Conservation (phyloP, 2,113 vertebrate species). For the Platichthys flesus region DNA sequence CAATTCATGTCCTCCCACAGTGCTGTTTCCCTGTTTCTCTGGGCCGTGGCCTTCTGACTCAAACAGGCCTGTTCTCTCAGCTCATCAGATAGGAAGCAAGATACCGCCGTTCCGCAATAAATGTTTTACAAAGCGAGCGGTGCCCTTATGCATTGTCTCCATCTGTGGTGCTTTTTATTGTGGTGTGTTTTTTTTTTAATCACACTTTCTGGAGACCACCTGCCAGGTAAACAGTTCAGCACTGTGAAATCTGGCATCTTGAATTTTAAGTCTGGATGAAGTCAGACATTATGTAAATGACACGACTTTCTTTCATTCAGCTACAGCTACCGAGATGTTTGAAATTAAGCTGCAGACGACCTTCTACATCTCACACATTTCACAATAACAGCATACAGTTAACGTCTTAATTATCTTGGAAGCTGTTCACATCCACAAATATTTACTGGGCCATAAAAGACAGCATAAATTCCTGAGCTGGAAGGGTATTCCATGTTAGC, state of each 20-base stretch:
- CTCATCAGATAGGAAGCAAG: conserved; percentile 31
- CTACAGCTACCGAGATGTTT: background rate
- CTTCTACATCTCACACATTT: background rate
- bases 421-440: conserved; percentile 38
- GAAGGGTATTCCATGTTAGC: conserved; percentile 25
- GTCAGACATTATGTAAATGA: background rate
- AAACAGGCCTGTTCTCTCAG: conserved; percentile 6
- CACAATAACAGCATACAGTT: conserved; percentile 1
- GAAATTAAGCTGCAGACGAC: background rate
- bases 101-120: conserved; percentile 30
- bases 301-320: background rate
- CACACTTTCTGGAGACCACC: background rate
- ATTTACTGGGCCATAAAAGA: conserved; percentile 36
- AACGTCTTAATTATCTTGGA: conserved; percentile 29
- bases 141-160: conserved; percentile 42
- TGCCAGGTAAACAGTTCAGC: conserved; percentile 10
- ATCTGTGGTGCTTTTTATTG: conserved; percentile 10
- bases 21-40: conserved; percentile 1
- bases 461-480: conserved; percentile 9
- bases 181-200: background rate
- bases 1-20: conserved; percentile 23
- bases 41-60: conserved; percentile 42
- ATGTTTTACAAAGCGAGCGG: conserved; percentile 47
- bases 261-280: background rate
- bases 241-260: background rate